Evolutionary conservation across 35 echinoderm and acorn worm species (phyloP), one percentile per base, ranked within the genome.

Genomic region (Eucidaris tribuloides): DNA sequence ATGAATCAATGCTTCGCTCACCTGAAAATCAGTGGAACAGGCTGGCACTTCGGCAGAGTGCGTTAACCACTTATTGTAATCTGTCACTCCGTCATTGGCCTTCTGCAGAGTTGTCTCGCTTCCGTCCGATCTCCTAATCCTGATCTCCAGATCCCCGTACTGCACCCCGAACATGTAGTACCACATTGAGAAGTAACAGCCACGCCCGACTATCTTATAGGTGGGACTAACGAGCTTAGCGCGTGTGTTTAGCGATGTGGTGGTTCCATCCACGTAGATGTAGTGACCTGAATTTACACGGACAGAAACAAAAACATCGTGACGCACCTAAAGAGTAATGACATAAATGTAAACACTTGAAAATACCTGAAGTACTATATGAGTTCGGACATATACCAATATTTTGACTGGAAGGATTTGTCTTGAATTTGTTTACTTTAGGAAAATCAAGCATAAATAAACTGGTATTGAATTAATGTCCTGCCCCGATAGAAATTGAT

Each of bases 111-210:
- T 79, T 14, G 42, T 45, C 25, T 92, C 90, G 35, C 62, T 7
- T 5, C 35, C 65, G 4, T 44, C 22, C 57, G 43, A 35, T 15
- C n/a, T 84, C 58, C 66, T 57, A 14, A 60, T 32, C 22, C 80
- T 65, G 32, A 89, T 74, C 56, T 94, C 85, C 4, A 94, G 76
- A 61, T 94, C 91, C 18, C 86, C 91, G 31, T 84, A 80, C 37
- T 88, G 79, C 36, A 81, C 52, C 15, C 91, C 91, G n/a, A 85
- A 88, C 85, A 94, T 94, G 72, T 89, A 83, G 74, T 94, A 94
- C 91, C 91, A 94, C 31, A 94, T 52, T 17, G 55, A 83, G 71
- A 94, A 81, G 46, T 80, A 24, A 50, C 90, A 92, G 2, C 46
- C 48, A 4, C 77, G 60, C 23, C 76, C 46, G 17, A 77, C 76